Conservation (phyloP, 2,113 vertebrate genomes). For the Mirza zaza region DNA sequence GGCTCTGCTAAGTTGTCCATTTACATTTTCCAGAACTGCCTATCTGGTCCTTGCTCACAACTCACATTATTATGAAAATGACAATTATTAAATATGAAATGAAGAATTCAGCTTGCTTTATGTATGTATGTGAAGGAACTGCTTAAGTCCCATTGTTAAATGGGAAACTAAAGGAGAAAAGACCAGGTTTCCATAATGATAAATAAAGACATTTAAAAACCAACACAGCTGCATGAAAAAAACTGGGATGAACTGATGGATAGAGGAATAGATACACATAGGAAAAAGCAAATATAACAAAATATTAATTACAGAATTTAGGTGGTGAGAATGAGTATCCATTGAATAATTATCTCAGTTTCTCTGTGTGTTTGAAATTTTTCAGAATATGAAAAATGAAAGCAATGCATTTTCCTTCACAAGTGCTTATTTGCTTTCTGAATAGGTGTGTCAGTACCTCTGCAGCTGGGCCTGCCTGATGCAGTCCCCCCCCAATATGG, state of each 20-base stretch:
- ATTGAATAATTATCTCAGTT: background rate
- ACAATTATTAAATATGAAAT: background rate
- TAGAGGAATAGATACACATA: background rate
- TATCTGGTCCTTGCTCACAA: background rate
- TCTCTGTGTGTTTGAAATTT: conserved; percentile 1
- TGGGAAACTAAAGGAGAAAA: conserved; percentile 39
- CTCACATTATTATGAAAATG: conserved; percentile 7
- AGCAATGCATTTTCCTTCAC: background rate
- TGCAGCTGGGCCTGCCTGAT: conserved; percentile 89
- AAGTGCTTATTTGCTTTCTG: background rate
- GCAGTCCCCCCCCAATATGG: conserved; percentile 88
- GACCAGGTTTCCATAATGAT: background rate
- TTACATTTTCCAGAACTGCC: background rate
- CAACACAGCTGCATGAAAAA: background rate
- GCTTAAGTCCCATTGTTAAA: background rate
- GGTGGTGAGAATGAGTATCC: background rate
- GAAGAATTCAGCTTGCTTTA: background rate
- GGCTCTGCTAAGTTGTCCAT: background rate
- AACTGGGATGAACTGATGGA: background rate
- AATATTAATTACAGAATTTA: background rate
- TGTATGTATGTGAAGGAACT: background rate
- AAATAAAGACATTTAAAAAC: background rate
- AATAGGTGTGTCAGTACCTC: conserved; percentile 88
- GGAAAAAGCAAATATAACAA: background rate
- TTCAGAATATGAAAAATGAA: background rate